Evolutionary conservation across 2,113 vertebrate genomes (phyloP).

Genomic region (Vireo altiloquus): DNA sequence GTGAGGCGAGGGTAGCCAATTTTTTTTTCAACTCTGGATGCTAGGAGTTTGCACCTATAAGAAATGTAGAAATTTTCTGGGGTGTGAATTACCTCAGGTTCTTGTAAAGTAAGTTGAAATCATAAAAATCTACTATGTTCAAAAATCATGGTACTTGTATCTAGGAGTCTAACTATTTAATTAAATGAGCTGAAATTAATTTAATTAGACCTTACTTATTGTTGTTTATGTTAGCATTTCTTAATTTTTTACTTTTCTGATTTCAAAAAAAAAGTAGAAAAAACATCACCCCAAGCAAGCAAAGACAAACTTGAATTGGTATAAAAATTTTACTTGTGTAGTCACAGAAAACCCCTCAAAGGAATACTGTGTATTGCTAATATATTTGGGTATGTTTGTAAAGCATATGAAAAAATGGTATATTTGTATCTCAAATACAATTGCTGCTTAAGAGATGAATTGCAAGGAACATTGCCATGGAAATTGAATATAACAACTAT

Average conservation of each 20-base stretch:
- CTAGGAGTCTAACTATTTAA: background rate
- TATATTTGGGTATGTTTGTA: background rate
- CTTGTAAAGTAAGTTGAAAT: background rate
- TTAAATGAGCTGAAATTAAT: background rate
- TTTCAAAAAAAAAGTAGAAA: background rate
- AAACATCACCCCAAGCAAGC: background rate
- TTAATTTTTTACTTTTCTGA: background rate
- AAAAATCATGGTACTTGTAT: background rate
- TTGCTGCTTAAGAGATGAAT: background rate
- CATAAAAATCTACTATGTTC: background rate
- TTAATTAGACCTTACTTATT: background rate
- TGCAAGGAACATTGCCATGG: conserved; percentile 20
- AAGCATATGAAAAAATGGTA: background rate
- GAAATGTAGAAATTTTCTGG: background rate
- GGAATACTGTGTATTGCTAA: background rate
- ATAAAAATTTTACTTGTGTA: background rate
- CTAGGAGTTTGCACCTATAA: background rate
- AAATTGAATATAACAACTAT: conserved; percentile 23
- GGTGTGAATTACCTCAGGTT: background rate
- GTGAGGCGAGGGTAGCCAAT: background rate
- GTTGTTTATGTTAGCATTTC: background rate
- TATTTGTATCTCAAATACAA: too few relatives aligned
- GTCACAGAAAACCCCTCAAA: background rate
- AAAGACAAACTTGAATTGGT: background rate
- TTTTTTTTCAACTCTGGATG: background rate